Evolutionary conservation across 2,113 vertebrate species (phyloP).

Genomic region (Empidonax traillii): DNA sequence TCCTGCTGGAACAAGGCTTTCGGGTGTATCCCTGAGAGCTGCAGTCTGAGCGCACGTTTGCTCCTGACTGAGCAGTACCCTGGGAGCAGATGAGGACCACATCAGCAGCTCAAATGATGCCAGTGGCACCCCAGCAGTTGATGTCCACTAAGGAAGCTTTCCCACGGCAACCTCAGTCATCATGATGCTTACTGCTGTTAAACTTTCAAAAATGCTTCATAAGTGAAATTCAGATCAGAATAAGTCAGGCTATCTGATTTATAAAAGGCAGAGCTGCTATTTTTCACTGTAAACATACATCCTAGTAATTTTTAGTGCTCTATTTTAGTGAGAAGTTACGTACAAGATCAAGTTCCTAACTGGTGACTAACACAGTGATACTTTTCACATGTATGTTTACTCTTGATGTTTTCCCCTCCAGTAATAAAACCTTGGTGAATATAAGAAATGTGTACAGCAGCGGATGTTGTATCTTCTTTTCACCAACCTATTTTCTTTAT

Average conservation of each 20-base stretch:
- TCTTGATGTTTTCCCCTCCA: background rate
- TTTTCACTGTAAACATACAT: background rate
- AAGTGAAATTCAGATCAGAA: background rate
- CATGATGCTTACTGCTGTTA: background rate
- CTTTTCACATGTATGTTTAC: rapidly evolving
- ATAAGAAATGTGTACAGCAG: background rate
- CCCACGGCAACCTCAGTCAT: background rate
- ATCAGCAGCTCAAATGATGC: rapidly evolving
- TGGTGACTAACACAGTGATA: background rate
- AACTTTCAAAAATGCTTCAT: background rate
- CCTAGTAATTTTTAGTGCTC: background rate
- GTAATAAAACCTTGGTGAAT: background rate
- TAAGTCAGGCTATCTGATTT: background rate
- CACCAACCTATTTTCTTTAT: background rate
- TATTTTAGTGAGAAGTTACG: background rate
- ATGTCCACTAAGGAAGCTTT: background rate
- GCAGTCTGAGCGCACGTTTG: background rate
- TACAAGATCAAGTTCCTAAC: background rate
- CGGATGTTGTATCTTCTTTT: background rate
- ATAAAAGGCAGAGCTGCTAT: background rate
- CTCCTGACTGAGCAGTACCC: background rate
- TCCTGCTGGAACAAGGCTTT: background rate
- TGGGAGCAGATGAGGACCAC: background rate
- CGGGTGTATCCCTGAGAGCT: background rate
- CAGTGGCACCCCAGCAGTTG: background rate